A percentile compares a stretch with the other conserved stretches of the same genome.
Evolutionary conservation across 2,888 invertebrate species (phyloP).

Genomic region (Microctonus aethiopoides): DNA sequence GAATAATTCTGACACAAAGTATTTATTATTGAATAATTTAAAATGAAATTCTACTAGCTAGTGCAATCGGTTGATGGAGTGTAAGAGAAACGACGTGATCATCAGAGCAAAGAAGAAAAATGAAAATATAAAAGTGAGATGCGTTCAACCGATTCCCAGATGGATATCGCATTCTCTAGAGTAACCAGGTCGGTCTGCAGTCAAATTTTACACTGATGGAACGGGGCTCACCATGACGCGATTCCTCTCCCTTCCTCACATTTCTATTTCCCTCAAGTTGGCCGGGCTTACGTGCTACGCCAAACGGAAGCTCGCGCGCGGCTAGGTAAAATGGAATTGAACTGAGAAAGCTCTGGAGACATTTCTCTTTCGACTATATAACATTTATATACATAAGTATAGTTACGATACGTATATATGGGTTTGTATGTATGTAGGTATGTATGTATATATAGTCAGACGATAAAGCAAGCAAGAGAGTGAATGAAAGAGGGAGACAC

Average conservation of each 20-base stretch:
- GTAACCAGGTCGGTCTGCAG: slow-evolving; percentile 28
- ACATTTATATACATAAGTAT: too few species aligned
- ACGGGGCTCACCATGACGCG: slow-evolving; percentile 10
- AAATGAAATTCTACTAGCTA: background rate
- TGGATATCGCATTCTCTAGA: slow-evolving; percentile 9
- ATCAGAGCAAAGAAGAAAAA: background rate
- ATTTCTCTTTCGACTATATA: slow-evolving; percentile 28
- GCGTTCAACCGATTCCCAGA: background rate
- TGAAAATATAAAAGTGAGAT: background rate
- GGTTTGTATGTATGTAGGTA: too few species aligned
- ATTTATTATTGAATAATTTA: background rate
- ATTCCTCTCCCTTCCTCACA: background rate
- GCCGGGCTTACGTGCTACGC: slow-evolving; percentile 41
- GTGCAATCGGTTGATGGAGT: slow-evolving; percentile 9
- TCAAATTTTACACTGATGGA: slow-evolving; percentile 38
- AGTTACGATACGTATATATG: too few species aligned
- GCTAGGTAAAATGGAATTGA: slow-evolving; percentile 42
- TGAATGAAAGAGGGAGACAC: background rate
- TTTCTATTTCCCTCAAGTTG: slow-evolving; percentile 31
- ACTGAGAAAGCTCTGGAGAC: slow-evolving; percentile 43
- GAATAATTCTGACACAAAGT: background rate
- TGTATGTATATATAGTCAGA: background rate
- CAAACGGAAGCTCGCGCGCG: slow-evolving; percentile 37
- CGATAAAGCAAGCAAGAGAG: slow-evolving; percentile 9
- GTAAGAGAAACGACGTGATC: slow-evolving; percentile 1